Conservation (phyloP, 2,797 vertebrate genomes). For the Melanotaenia boesemani region DNA sequence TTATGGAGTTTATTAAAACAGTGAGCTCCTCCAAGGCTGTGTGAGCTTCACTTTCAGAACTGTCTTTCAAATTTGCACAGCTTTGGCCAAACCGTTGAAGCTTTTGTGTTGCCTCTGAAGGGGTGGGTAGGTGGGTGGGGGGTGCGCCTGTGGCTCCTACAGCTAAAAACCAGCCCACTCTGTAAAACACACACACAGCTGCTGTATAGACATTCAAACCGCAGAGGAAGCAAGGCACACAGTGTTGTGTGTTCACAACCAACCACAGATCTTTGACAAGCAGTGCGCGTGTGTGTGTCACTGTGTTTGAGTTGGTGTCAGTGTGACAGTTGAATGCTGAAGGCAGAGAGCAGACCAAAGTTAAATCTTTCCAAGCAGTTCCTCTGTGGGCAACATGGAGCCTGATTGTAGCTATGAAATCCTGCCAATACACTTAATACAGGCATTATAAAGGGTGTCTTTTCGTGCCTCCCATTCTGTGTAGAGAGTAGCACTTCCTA, state of each 20-base stretch:
- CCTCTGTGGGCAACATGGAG: slow-evolving; percentile 25
- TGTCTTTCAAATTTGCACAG: slow-evolving; percentile 55
- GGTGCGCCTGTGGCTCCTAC: slow-evolving; percentile 42
- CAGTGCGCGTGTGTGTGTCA: slow-evolving; percentile 6
- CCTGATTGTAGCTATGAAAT: slow-evolving; percentile 12
- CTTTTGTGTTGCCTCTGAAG: slow-evolving; percentile 50
- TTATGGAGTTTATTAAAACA: slow-evolving; percentile 60
- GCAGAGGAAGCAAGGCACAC: slow-evolving; percentile 70
- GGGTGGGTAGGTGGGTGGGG: slow-evolving; percentile 11
- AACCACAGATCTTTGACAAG: slow-evolving; percentile 58
- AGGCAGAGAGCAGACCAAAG: slow-evolving; percentile 42
- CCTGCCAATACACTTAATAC: slow-evolving; percentile 30
- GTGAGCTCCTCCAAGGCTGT: slow-evolving; percentile 42
- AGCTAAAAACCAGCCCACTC: slow-evolving; percentile 34
- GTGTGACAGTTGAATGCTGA: slow-evolving; percentile 24
- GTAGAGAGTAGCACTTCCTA: slow-evolving; percentile 58
- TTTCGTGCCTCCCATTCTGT: slow-evolving; percentile 59
- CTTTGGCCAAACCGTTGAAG: slow-evolving; percentile 51
- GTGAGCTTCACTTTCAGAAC: slow-evolving; percentile 48
- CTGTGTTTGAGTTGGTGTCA: slow-evolving; percentile 21
- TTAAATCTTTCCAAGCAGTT: slow-evolving; percentile 43
- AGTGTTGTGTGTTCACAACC: slow-evolving; percentile 59
- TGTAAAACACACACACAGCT: slow-evolving; percentile 62
- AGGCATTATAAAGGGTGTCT: slow-evolving; percentile 40
- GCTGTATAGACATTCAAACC: slow-evolving; percentile 65